Evolutionary conservation across 2,797 vertebrate species (phyloP), one percentile per base, ranked within the genome.

Genomic region (Amazona finschi): DNA sequence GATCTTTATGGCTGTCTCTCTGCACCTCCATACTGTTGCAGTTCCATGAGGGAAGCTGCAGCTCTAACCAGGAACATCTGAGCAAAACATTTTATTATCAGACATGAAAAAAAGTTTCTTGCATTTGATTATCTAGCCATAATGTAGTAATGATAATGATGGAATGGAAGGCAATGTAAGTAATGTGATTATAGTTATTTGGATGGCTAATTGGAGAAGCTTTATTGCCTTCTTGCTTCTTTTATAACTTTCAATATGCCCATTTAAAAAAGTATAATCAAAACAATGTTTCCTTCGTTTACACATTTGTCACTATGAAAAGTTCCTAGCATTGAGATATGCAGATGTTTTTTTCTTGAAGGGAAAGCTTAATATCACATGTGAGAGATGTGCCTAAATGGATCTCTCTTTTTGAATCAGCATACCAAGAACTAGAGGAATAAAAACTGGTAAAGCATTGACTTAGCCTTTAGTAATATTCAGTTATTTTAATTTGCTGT

Each of bases 151-250:
- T 96, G 92, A 89, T 87, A 94, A 97, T 21, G 60, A 97, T 91
- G 95, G 97, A 98, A 74, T 95, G 96, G 95, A 93, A 93, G 70
- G 78, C 93, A 31, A 70, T 96, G 92, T 97, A 96, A 97, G 97
- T 97, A 97, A 95, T 77, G 31, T 70, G 57, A 94, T 92, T 96
- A 71, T 88, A 19, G 75, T 65, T 92, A 77, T 93, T 92, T 78
- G 85, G 79, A 50, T 60, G 78, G 84, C 38, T 17, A 88, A 58
- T 71, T 33, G 31, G 52, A 78, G 41, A 70, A 72, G 85, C 94
- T 96, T 94, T 97, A 66, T 86, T 85, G 14, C 62, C 27, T 94
- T 89, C 90, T 85, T 72, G 14, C 87, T 93, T 69, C 39, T 69
- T 66, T 85, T 70, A 14, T 67, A 95, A 90, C 75, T 97, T 96